Conservation (phyloP, 1,140 invertebrate genomes). For the Dreissena polymorpha region DNA sequence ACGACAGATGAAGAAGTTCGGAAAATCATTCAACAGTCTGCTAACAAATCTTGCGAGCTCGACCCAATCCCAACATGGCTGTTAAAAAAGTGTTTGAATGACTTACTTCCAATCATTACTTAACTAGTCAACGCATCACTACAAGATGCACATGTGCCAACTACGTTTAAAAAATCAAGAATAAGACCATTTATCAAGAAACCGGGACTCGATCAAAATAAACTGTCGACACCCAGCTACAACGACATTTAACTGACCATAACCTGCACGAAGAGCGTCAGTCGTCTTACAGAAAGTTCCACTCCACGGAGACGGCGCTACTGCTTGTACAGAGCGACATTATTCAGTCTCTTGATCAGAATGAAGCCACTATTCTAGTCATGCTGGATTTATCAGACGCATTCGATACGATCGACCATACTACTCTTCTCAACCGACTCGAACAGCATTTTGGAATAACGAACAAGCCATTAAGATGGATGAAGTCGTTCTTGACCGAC, state of each 20-base stretch:
- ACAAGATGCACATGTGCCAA: too few relatives aligned
- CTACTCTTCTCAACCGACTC: constrained; percentile 5
- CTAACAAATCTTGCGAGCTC: too few relatives aligned
- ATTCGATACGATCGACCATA: constrained; percentile 35
- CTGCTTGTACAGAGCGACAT: constrained; percentile 33
- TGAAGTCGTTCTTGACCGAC: not conserved
- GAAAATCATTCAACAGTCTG: too few relatives aligned
- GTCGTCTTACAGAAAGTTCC: constrained; percentile 29
- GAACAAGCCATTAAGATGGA: not conserved
- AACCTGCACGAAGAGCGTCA: constrained; percentile 9
- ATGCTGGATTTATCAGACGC: constrained; percentile 26
- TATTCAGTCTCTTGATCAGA: constrained; percentile 14
- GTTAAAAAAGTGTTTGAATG: too few relatives aligned
- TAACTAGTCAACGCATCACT: too few relatives aligned
- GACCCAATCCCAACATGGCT: too few relatives aligned
- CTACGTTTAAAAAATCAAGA: too few relatives aligned
- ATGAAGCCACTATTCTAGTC: not conserved
- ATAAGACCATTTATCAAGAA: too few relatives aligned
- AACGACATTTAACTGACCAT: constrained; percentile 16
- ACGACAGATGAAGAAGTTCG: too few relatives aligned
- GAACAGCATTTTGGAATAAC: constrained; percentile 26
- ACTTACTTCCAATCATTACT: too few relatives aligned
- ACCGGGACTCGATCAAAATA: too few relatives aligned
- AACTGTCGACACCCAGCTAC: not conserved
- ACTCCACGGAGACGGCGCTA: constrained; percentile 43